Percentiles rank a stretch among this genome's conserved stretches.
Conservation (phyloP, 2,797 vertebrate species). For the Takifugu rubripes region DNA sequence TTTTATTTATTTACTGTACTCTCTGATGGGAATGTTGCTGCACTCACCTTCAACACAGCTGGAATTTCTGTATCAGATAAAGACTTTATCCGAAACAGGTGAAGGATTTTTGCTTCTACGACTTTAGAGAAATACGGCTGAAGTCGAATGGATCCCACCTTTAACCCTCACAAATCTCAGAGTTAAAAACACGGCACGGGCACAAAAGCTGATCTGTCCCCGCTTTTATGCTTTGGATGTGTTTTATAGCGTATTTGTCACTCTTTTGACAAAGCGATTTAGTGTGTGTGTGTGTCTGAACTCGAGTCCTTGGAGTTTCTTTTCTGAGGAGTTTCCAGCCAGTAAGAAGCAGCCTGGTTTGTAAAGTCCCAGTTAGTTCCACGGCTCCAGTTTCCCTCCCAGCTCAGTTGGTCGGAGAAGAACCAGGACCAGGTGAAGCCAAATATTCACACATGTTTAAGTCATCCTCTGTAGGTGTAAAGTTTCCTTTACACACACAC, state of each 20-base stretch:
- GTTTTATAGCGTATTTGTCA: too few species aligned
- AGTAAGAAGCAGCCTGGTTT: too few species aligned
- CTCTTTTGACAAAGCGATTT: too few species aligned
- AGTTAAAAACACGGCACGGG: not conserved
- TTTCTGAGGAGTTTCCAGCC: too few species aligned
- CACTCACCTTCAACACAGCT: not conserved
- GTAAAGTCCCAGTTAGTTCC: not conserved
- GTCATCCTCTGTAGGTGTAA: constrained; percentile 66
- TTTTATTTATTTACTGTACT: too few species aligned
- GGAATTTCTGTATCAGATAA: not conserved
- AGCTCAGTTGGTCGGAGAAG: constrained; percentile 29
- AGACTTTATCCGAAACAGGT: not conserved
- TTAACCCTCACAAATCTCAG: not conserved
- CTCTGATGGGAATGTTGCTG: not conserved
- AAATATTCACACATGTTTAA: constrained; percentile 61
- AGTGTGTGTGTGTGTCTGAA: too few species aligned
- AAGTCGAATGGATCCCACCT: not conserved
- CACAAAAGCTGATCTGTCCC: too few species aligned
- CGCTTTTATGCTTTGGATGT: too few species aligned
- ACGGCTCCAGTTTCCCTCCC: constrained; percentile 15
- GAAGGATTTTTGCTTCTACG: not conserved
- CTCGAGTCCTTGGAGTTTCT: too few species aligned
- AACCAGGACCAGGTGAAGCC: constrained; percentile 59
- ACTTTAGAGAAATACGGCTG: not conserved
- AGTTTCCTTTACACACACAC: constrained; percentile 51